phyloP scores from a whole-genome alignment of 2,888 invertebrate genomes.

The Leptodirus hochenwartii region DNA sequence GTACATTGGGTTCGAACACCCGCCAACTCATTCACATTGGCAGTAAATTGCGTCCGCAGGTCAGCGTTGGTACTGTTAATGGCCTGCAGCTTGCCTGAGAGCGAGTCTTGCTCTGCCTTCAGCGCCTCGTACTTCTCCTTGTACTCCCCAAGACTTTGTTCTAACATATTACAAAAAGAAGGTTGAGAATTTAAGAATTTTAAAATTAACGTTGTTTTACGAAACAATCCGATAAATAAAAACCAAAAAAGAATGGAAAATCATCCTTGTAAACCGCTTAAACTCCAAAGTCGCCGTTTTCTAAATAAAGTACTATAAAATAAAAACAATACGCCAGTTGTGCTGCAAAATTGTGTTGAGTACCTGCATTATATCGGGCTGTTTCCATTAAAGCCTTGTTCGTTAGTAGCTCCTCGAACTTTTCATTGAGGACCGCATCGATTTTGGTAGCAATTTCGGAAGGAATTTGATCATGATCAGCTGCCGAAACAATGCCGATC shows the following conservation, averaged over 20 bases:
- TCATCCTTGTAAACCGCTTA: no score
- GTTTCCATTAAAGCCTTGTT: constrained; percentile 56
- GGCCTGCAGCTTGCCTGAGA: constrained; percentile 39
- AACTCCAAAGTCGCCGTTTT: no score
- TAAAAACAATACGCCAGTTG: constrained; percentile 1
- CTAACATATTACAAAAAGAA: no score
- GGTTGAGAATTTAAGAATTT: no score
- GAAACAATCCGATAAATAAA: no score
- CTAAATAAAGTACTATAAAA: constrained; percentile 8
- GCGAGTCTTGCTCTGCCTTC: constrained; percentile 42
- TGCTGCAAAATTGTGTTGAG: no score
- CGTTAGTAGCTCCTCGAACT: constrained; percentile 53
- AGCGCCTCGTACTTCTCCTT: constrained; percentile 36
- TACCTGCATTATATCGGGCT: constrained; percentile 43
- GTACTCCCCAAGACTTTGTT: constrained; percentile 34
- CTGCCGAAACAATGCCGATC: no score
- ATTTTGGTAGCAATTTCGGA: constrained; percentile 39
- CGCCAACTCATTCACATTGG: constrained; percentile 40
- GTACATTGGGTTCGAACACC: constrained; percentile 43
- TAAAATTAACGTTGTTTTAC: constrained; percentile 3
- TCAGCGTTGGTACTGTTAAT: constrained; percentile 45
- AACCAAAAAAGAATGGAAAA: no score
- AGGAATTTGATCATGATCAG: constrained; percentile 34
- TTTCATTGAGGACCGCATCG: constrained; percentile 36
- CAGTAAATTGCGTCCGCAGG: constrained; percentile 43